Conservation (phyloP, 1,140 invertebrate species). For the Drosophila triauraria region DNA sequence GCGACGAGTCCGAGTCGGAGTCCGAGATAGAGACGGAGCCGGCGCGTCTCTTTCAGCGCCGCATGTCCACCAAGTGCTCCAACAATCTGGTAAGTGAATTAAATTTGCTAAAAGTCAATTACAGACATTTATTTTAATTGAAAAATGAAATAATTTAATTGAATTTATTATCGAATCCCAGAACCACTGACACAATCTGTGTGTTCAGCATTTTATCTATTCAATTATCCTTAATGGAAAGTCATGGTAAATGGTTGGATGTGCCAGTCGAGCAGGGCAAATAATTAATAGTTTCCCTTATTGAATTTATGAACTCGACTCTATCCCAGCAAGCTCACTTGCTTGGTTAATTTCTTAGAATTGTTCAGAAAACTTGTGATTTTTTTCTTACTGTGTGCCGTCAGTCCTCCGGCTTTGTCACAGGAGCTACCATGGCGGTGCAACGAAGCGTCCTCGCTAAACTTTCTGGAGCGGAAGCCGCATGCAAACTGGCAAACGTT, state of each 20-base stretch:
- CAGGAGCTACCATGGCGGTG: conserved; percentile 34
- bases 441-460: conserved; percentile 53
- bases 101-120: not conserved
- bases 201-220: conserved; percentile 4
- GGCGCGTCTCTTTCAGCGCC: conserved; percentile 88
- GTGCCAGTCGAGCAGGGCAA: not conserved
- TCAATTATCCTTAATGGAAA: conserved; percentile 9
- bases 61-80: conserved; percentile 89
- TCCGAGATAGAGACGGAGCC: conserved; percentile 89
- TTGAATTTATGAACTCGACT: not conserved
- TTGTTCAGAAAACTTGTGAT: not conserved
- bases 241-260: not conserved
- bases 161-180: not conserved
- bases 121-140: not conserved
- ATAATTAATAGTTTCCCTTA: not conserved
- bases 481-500: conserved; percentile 52
- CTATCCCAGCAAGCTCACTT: too few relatives aligned
- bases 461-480: conserved; percentile 77
- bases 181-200: not conserved
- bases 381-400: conserved; percentile 3
- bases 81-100: conserved; percentile 87
- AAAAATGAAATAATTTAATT: not conserved
- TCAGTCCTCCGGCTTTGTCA: conserved; percentile 32
- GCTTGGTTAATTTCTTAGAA: not conserved
- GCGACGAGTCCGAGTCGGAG: conserved; percentile 87